A percentile compares a stretch with the other conserved stretches of the same genome.
Conservation (phyloP, 2,888 invertebrate genomes). For the Mythimna vitellina region DNA sequence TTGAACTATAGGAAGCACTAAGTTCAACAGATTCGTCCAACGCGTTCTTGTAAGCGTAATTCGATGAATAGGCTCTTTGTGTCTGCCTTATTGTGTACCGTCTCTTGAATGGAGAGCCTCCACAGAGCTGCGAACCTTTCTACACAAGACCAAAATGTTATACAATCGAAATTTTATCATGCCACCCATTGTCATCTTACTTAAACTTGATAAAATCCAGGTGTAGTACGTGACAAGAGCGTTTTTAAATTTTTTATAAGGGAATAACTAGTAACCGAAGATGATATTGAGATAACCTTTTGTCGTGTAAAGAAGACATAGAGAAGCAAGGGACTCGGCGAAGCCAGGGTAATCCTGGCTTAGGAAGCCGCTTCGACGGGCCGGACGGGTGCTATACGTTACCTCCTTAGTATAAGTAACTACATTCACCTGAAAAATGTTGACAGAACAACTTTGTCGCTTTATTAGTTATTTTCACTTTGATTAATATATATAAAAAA, state of each 20-base stretch:
- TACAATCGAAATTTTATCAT: slow-evolving; percentile 65
- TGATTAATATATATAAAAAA: background rate
- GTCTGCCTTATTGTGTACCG: slow-evolving; percentile 73
- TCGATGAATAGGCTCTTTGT: slow-evolving; percentile 77
- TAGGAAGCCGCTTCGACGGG: slow-evolving; percentile 73
- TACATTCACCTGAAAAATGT: slow-evolving; percentile 32
- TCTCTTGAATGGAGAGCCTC: slow-evolving; percentile 70
- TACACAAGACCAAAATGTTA: slow-evolving; percentile 69
- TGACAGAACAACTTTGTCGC: slow-evolving; percentile 3
- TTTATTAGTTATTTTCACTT: slow-evolving; percentile 13
- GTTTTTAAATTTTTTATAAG: slow-evolving; percentile 54
- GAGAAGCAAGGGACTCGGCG: slow-evolving; percentile 61
- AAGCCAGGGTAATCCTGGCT: slow-evolving; percentile 77
- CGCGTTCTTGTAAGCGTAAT: slow-evolving; percentile 70
- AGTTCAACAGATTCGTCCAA: slow-evolving; percentile 45
- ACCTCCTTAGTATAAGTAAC: slow-evolving; percentile 46
- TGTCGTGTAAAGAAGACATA: slow-evolving; percentile 63
- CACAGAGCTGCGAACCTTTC: slow-evolving; percentile 66
- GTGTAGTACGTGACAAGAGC: slow-evolving; percentile 51
- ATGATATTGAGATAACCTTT: slow-evolving; percentile 64
- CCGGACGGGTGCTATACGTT: slow-evolving; percentile 50
- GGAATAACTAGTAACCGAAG: slow-evolving; percentile 45
- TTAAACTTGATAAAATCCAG: slow-evolving; percentile 28
- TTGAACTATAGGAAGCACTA: slow-evolving; percentile 49
- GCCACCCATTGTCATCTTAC: slow-evolving; percentile 45